Evolutionary conservation across 1,140 invertebrate species (phyloP).

Genomic region (Cepaea nemoralis): DNA sequence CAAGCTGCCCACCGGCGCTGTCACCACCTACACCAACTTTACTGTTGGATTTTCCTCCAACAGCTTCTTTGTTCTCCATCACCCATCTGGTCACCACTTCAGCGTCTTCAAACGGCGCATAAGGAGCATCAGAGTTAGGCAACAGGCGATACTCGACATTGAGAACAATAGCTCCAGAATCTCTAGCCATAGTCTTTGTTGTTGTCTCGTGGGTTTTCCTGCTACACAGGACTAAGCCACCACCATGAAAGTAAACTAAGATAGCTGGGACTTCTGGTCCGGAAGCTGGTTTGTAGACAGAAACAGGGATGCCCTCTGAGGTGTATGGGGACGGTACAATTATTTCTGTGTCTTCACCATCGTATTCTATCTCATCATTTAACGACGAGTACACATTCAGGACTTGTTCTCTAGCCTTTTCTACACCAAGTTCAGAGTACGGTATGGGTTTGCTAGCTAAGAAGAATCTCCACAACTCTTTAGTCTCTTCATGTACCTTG

Average conservation of each 20-base stretch:
- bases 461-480: conserved; percentile 42
- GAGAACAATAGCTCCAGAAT: conserved; percentile 43
- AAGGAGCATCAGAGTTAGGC: conserved; percentile 49
- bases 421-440: conserved; percentile 34
- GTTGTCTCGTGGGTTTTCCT: conserved; percentile 35
- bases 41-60: conserved; percentile 47
- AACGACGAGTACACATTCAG: conserved; percentile 33
- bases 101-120: conserved; percentile 46
- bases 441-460: conserved; percentile 20
- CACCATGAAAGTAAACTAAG: conserved; percentile 53
- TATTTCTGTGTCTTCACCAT: conserved; percentile 50
- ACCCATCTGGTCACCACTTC: conserved; percentile 40
- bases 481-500: conserved; percentile 53
- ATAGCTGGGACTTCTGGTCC: conserved; percentile 24
- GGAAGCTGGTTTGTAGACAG: conserved; percentile 36
- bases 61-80: conserved; percentile 39
- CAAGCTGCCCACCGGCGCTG: conserved; percentile 54
- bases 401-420: conserved; percentile 43
- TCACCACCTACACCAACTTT: conserved; percentile 59
- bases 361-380: conserved; percentile 49
- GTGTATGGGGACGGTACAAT: conserved; percentile 41
- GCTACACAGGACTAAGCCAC: conserved; percentile 43
- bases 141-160: conserved; percentile 55
- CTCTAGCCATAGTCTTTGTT: conserved; percentile 33
- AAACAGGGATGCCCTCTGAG: conserved; percentile 30